Evolutionary conservation across 2,797 vertebrate genomes (phyloP), one percentile per base, ranked within the genome.

Genomic region (Urosaurus nigricauda): DNA sequence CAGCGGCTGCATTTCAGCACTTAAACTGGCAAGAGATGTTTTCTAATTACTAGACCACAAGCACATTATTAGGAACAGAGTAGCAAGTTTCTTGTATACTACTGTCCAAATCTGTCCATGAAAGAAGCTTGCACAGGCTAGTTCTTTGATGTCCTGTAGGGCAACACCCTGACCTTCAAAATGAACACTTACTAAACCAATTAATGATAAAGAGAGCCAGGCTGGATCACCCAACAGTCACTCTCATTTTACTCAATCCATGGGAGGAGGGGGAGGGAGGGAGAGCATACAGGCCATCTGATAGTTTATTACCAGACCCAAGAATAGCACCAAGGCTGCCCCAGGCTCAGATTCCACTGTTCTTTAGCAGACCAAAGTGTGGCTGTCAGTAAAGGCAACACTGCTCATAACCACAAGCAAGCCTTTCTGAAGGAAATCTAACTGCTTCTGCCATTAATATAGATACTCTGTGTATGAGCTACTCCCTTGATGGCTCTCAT

Each of bases 251-350:
- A 75, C 58, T 60, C 71, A 37, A 35, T 75, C 53, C n/a, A 12
- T 53, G 58, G 2, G 17, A 56, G 78, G 70, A 75, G 43, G 32
- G 29, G 51, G 37, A 16, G 37, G n/a, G 47, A 51, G 47, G 0
- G 47, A 9, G 19, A 43, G 24, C 71, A 82, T 29, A 13, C 4
- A 77, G 26, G 43, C 47, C 60, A 86, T 51, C 84, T n/a, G 63
- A 89, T 70, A 82, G 35, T 75, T 77, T 68, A 63, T 81, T 83
- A 26, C 40, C 65, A 79, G 73, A 79, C 70, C 43, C 85, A 60
- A 86, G 40, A 89, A 89, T 89, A 89, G 88, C 81, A 86, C n/a
- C 71, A 65, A 56, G 60, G 60, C 79, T 86, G 47, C 7, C 73
- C 79, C 79, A 47, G 58, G 43, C 58, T 86, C 88, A n/a, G 84